Percentiles rank a stretch among this genome's conserved stretches.
These are phyloP conservation scores for Patella vulgata DNA, from an alignment of 1,140 invertebrate species.

Conservation along the genomic window DNA sequence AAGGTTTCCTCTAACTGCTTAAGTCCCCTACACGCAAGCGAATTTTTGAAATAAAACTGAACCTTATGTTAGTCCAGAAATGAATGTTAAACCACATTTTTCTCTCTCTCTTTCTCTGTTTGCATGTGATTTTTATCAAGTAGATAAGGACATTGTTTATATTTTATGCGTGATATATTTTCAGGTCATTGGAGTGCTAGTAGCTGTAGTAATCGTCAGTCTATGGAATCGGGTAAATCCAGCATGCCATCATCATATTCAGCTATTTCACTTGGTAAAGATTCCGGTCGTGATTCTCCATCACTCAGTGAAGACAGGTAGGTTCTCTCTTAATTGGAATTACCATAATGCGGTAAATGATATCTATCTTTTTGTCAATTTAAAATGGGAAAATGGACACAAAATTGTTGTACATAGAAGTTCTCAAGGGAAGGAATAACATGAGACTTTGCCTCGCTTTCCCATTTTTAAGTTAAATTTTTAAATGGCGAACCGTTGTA, in stretches of 20 bases:
- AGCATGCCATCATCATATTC: constrained; percentile 36
- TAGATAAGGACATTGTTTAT: neutral
- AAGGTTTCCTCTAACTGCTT: too few species aligned
- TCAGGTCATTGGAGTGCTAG: constrained; percentile 88
- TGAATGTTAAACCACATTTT: too few species aligned
- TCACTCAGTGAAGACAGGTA: constrained; percentile 40
- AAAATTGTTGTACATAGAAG: too few species aligned
- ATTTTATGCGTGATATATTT: constrained; percentile 11
- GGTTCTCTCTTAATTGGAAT: neutral
- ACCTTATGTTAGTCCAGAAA: too few species aligned
- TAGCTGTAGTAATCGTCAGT: constrained; percentile 77
- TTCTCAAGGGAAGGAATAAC: too few species aligned
- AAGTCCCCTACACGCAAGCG: too few species aligned
- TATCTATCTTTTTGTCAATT: neutral
- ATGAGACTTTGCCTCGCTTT: too few species aligned
- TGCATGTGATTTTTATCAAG: neutral
- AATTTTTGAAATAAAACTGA: too few species aligned
- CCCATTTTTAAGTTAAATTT: too few species aligned
- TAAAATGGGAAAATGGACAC: too few species aligned
- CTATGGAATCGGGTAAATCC: constrained; percentile 61
- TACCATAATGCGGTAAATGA: neutral
- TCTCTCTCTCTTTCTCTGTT: constrained; percentile 11
- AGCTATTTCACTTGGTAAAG: constrained; percentile 51
- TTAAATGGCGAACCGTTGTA: too few species aligned
- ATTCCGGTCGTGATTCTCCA: constrained; percentile 59